These are phyloP conservation scores for Poliocrania exsul DNA, from an alignment of 2,797 vertebrate genomes.

Conservation along the genomic window DNA sequence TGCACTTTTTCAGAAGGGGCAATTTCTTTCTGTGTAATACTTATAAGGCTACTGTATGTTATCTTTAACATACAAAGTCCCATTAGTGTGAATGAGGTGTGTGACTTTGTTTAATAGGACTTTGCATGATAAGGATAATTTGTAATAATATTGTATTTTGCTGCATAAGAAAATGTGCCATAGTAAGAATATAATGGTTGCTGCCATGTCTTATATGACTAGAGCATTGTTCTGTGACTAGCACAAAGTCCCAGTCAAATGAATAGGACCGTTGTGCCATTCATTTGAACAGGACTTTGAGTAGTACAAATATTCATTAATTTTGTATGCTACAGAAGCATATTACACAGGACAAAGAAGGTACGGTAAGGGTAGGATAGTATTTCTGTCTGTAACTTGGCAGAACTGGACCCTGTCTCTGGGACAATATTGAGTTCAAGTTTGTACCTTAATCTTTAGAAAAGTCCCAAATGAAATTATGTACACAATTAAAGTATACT, in stretches of 20 bases:
- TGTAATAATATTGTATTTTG: conserved; percentile 63
- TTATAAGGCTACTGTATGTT: conserved; percentile 40
- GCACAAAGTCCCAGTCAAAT: conserved; percentile 56
- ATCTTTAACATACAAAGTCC: conserved; percentile 63
- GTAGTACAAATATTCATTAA: conserved; percentile 57
- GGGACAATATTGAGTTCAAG: conserved; percentile 10
- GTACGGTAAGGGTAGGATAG: neutral
- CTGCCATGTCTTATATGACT: conserved; percentile 40
- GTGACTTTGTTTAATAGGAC: conserved; percentile 65
- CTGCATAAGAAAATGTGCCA: conserved; percentile 35
- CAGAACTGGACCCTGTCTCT: neutral
- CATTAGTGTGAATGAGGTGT: conserved; percentile 44
- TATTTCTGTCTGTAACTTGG: conserved; percentile 7
- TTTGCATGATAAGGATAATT: conserved; percentile 67
- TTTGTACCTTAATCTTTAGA: conserved; percentile 7
- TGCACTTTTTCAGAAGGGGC: neutral
- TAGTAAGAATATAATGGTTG: conserved; percentile 40
- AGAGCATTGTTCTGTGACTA: conserved; percentile 52
- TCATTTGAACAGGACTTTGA: conserved; percentile 39
- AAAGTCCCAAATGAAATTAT: conserved; percentile 10
- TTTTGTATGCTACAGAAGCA: conserved; percentile 45
- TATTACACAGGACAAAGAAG: conserved; percentile 33
- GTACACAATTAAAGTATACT: neutral
- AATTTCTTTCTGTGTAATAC: conserved; percentile 29
- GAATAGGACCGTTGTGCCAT: conserved; percentile 52